Conservation (phyloP, 2,113 vertebrate species). For the Procapra przewalskii region DNA sequence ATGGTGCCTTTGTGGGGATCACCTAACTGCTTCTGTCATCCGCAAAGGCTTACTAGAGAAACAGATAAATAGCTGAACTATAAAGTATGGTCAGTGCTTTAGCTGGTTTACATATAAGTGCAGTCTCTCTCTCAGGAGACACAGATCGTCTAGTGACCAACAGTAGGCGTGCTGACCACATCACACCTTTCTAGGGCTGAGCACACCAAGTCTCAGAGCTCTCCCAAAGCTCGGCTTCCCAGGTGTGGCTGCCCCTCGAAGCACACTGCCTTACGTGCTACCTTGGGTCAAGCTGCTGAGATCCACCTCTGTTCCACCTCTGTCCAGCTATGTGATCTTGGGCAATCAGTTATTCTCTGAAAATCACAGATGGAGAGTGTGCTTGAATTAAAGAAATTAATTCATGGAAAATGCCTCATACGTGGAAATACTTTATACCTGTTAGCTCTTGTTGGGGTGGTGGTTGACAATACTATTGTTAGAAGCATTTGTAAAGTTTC, state of each 20-base stretch:
- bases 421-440: background rate
- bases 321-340: background rate
- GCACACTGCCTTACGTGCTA: background rate
- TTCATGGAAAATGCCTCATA: background rate
- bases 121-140: background rate
- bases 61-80: background rate
- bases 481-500: background rate
- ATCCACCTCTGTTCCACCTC: background rate
- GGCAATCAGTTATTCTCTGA: background rate
- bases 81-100: background rate
- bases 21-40: background rate
- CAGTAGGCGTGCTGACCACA: background rate
- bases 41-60: background rate
- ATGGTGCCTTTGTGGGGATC: background rate
- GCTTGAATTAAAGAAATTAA: background rate
- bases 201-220: background rate
- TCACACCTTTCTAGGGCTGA: background rate
- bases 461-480: background rate
- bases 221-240: background rate
- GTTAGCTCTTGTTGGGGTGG: background rate
- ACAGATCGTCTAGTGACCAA: background rate
- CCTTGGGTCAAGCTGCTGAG: background rate
- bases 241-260: fast-evolving
- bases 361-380: background rate
- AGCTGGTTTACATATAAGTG: background rate